A percentile compares a stretch with the other conserved stretches of the same genome.
phyloP scores from a whole-genome alignment of 2,113 vertebrate species.

The Dinomys branickii region DNA sequence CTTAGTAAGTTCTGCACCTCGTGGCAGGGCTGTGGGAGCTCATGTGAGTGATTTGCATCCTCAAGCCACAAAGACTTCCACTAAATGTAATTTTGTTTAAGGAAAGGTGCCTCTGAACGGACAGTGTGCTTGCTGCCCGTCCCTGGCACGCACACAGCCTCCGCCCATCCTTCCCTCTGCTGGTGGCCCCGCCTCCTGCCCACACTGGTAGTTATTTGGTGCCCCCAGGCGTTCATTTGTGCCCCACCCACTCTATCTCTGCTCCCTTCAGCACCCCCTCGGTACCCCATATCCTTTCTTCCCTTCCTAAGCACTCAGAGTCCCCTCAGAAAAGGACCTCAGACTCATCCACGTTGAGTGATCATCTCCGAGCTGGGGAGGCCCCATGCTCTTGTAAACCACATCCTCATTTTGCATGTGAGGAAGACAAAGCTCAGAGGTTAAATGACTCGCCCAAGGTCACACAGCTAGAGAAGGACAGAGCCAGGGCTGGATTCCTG shows the following conservation, averaged over 20 bases:
- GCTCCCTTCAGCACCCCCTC: background rate
- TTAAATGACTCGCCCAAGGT: conserved; percentile 36
- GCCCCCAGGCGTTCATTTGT: background rate
- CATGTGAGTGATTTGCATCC: background rate
- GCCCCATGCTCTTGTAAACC: conserved; percentile 40
- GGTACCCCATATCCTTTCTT: background rate
- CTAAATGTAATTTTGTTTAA: background rate
- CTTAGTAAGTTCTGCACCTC: background rate
- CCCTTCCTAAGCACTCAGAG: background rate
- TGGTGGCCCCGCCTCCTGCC: background rate
- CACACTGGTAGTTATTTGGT: background rate
- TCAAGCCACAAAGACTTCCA: background rate
- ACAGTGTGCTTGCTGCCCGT: too few species aligned
- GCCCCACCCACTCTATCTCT: too few species aligned
- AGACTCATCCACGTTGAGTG: background rate
- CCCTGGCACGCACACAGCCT: background rate
- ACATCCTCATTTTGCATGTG: conserved; percentile 59
- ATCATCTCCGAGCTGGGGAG: conserved; percentile 13
- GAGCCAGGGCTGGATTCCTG: background rate
- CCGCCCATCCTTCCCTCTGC: background rate
- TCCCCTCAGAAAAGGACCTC: conserved; percentile 44
- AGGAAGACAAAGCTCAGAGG: conserved; percentile 41
- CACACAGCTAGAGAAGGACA: background rate
- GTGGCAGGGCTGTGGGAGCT: background rate
- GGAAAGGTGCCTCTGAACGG: background rate